Evolutionary conservation across 2,797 vertebrate species (phyloP).

Genomic region (Psittacula derbiana): DNA sequence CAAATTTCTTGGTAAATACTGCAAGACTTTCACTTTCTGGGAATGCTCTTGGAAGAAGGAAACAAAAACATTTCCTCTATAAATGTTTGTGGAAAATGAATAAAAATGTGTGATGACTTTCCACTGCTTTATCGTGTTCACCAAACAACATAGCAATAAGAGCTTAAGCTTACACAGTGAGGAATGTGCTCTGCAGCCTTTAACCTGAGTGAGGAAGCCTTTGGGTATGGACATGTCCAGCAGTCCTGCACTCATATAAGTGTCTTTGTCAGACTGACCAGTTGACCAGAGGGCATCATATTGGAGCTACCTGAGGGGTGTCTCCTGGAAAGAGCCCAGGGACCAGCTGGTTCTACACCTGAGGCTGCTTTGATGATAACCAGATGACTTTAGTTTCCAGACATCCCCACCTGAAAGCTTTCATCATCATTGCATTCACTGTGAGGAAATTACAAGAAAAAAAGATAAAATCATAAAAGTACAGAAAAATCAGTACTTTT

Average conservation of each 20-base stretch:
- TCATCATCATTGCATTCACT: background rate
- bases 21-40: constrained; percentile 3
- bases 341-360: background rate
- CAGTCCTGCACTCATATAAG: background rate
- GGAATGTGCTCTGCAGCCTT: background rate
- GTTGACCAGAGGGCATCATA: background rate
- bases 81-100: constrained; percentile 25
- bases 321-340: background rate
- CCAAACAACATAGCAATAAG: background rate
- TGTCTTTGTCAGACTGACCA: background rate
- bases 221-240: background rate
- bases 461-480: background rate
- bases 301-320: background rate
- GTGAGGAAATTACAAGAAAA: background rate
- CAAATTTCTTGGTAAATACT: background rate
- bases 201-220: background rate
- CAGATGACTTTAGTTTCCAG: background rate
- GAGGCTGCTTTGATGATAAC: background rate
- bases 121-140: background rate
- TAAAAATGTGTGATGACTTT: background rate
- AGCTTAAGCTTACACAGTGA: background rate
- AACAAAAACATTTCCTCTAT: constrained; percentile 6
- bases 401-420: background rate
- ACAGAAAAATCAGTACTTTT: background rate
- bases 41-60: constrained; percentile 2